These are phyloP conservation scores for Tiaroga cobitis DNA, from an alignment of 2,797 vertebrate species.

Conservation along the genomic window DNA sequence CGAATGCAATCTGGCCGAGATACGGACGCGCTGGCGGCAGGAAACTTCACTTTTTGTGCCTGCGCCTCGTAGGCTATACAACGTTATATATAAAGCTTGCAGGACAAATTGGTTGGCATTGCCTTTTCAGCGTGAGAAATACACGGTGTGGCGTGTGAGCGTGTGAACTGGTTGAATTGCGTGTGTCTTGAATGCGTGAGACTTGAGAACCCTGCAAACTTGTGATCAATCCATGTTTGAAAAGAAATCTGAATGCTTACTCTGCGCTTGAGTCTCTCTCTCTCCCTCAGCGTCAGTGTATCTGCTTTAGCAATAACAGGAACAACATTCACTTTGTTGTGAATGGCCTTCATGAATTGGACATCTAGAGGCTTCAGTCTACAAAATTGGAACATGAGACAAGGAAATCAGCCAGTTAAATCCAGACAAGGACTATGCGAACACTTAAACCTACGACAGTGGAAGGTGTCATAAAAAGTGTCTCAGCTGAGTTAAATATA, in stretches of 20 bases:
- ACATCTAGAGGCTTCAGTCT: slow-evolving; percentile 97
- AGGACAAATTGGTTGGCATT: no score
- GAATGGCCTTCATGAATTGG: slow-evolving; percentile 98
- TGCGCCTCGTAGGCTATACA: no score
- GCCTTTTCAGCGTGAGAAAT: no score
- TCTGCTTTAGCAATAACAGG: slow-evolving; percentile 98
- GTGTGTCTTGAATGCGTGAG: no score
- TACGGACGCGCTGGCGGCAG: no score
- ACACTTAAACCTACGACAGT: background rate
- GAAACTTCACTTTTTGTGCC: no score
- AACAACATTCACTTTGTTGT: slow-evolving; percentile 98
- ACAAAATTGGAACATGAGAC: background rate
- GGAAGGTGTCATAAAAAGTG: background rate
- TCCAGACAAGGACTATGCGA: background rate
- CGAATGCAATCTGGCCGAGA: no score
- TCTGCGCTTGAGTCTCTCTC: slow-evolving; percentile 94
- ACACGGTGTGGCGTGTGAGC: no score
- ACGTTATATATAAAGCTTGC: no score
- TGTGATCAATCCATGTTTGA: background rate
- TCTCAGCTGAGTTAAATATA: background rate
- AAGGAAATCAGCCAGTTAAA: background rate
- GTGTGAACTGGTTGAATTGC: no score
- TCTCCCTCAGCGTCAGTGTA: slow-evolving; percentile 92
- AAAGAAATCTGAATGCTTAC: slow-evolving; percentile 69
- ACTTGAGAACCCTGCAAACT: no score